phyloP scores from a whole-genome alignment of 2,113 vertebrate genomes.

The Physeter macrocephalus region DNA sequence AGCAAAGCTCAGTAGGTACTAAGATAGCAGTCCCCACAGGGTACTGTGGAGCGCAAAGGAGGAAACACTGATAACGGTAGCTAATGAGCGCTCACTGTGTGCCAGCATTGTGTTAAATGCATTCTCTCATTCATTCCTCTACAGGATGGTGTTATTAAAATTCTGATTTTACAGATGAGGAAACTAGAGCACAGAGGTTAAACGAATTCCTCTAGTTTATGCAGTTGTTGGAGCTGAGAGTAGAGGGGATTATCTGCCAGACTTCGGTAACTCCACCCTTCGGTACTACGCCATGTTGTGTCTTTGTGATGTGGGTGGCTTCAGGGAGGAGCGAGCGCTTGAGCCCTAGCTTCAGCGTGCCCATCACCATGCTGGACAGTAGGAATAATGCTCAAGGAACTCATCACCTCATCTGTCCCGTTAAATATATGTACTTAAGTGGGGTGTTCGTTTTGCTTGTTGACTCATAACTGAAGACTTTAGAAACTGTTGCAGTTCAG shows the following conservation, averaged over 20 bases:
- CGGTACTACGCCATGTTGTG: neutral
- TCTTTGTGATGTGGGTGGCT: neutral
- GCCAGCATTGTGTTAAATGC: neutral
- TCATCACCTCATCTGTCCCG: neutral
- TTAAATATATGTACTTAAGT: neutral
- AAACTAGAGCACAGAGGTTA: neutral
- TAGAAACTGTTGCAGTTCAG: neutral
- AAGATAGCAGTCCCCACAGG: neutral
- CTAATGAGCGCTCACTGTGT: neutral
- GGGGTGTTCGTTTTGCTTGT: neutral
- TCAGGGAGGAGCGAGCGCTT: neutral
- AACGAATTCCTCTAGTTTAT: neutral
- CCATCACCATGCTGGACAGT: neutral
- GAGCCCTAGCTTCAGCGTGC: neutral
- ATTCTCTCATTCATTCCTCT: neutral
- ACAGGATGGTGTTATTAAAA: neutral
- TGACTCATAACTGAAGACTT: slow-evolving; percentile 2
- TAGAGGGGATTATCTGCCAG: neutral
- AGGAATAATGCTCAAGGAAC: neutral
- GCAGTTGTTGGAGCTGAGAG: neutral
- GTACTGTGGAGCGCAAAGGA: neutral
- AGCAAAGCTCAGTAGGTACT: neutral
- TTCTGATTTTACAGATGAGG: slow-evolving; percentile 4
- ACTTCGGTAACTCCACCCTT: neutral
- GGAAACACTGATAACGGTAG: neutral